Conservation (phyloP, 2,797 vertebrate species). For the Alcedo atthis region DNA sequence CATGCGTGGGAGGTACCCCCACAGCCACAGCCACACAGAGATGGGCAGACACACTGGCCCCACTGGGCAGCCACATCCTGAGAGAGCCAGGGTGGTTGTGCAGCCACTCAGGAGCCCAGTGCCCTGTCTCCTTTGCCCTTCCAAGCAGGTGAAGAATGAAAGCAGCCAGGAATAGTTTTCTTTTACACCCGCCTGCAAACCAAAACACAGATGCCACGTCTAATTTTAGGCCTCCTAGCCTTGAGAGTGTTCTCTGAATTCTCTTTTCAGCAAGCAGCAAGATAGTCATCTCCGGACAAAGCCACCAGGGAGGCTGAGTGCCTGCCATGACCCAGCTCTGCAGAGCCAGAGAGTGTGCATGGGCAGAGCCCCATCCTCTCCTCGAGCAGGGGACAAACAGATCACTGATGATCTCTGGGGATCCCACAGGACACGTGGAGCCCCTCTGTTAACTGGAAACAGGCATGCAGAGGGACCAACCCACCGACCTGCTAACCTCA, state of each 20-base stretch:
- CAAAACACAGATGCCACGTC: conserved; percentile 37
- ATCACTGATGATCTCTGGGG: not conserved
- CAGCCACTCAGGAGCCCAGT: too few species aligned
- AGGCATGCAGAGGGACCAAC: accelerated
- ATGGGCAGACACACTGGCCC: accelerated
- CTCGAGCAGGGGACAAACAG: not conserved
- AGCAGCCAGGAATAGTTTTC: not conserved
- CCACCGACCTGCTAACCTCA: not conserved
- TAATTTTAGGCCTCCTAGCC: conserved; percentile 59
- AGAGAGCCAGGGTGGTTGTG: not conserved
- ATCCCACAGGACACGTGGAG: not conserved
- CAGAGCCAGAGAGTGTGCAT: accelerated
- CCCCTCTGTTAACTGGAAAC: accelerated
- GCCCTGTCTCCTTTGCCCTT: not conserved
- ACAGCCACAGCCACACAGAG: accelerated
- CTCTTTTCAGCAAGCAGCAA: not conserved
- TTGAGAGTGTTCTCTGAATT: conserved; percentile 1
- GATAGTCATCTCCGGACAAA: not conserved
- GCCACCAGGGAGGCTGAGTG: accelerated
- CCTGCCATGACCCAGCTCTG: not conserved
- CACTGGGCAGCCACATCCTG: accelerated
- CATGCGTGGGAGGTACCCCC: accelerated
- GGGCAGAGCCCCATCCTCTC: not conserved
- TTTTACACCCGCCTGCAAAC: not conserved
- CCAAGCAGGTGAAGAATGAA: not conserved